Conservation (phyloP, 2,113 vertebrate genomes). For the Panthera tigris region DNA sequence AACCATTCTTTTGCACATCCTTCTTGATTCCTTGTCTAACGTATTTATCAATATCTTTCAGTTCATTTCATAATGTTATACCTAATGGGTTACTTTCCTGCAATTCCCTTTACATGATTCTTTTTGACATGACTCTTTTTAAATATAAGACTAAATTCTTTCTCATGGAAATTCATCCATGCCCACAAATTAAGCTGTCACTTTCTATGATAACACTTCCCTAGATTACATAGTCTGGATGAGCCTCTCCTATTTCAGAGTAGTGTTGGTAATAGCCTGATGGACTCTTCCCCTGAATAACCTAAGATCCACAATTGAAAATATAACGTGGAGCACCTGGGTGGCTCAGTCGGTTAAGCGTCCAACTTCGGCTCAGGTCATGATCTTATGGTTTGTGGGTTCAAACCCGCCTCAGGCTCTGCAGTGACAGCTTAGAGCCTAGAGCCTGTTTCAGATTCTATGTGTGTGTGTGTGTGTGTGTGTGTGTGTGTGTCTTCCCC, state of each 20-base stretch:
- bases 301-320: neutral
- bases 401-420: too few relatives aligned
- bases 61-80: neutral
- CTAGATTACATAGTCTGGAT: neutral
- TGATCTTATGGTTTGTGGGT: too few relatives aligned
- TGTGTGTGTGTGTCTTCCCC: too few relatives aligned
- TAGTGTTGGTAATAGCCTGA: neutral
- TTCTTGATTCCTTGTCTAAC: neutral
- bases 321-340: neutral
- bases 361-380: too few relatives aligned
- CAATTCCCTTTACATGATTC: neutral
- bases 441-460: too few relatives aligned
- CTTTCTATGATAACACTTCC: neutral
- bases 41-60: neutral
- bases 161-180: neutral
- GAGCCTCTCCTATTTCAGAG: neutral
- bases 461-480: too few relatives aligned
- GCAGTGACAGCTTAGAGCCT: too few relatives aligned
- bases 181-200: neutral
- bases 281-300: neutral
- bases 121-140: neutral
- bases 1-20: neutral
- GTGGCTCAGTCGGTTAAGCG: too few relatives aligned
- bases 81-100: neutral
- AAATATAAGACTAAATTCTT: neutral